Evolutionary conservation across 2,797 vertebrate genomes (phyloP).

Genomic region (Myotis pilosus): DNA sequence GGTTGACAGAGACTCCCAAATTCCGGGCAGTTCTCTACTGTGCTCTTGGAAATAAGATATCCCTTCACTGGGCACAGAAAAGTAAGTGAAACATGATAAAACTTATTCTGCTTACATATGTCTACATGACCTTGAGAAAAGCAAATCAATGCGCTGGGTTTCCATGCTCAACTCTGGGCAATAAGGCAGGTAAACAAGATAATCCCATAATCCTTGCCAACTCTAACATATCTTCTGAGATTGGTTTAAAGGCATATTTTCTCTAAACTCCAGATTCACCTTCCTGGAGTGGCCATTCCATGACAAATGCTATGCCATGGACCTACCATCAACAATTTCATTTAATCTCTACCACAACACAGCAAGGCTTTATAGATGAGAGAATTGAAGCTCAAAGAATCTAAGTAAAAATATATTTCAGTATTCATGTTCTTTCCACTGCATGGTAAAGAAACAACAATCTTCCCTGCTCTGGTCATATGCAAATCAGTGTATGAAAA

Average conservation of each 20-base stretch:
- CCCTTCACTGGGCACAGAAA: background rate
- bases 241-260: background rate
- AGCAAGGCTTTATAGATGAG: background rate
- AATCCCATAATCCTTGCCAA: background rate
- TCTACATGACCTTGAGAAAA: background rate
- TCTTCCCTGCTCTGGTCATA: background rate
- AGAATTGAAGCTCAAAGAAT: background rate
- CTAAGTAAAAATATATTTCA: background rate
- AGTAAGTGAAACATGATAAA: slow-evolving; percentile 6
- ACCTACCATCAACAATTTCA: background rate
- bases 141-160: background rate
- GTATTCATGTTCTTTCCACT: background rate
- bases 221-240: background rate
- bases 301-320: background rate
- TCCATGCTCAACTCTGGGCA: background rate
- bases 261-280: background rate
- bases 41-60: background rate
- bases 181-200: background rate
- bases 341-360: background rate
- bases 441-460: background rate
- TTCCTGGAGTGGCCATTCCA: background rate
- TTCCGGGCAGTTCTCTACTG: background rate
- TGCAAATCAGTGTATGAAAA: background rate
- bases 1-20: background rate
- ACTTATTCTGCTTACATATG: background rate